These are phyloP conservation scores for Ceratitis capitata DNA, from an alignment of 1,140 invertebrate species.

Conservation along the genomic window DNA sequence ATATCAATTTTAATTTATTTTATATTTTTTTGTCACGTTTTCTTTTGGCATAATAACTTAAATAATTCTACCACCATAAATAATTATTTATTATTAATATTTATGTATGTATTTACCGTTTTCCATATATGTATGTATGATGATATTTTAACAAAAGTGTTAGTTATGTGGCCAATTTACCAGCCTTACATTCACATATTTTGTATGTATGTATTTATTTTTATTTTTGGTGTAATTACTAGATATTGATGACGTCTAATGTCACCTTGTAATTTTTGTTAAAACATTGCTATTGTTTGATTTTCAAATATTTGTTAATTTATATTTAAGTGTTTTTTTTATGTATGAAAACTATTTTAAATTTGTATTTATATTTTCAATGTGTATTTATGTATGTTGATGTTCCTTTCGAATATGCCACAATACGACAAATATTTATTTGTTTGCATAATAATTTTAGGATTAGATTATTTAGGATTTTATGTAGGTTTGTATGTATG, in stretches of 20 bases:
- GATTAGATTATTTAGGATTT: not conserved
- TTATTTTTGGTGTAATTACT: not conserved
- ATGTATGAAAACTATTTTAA: conserved; percentile 7
- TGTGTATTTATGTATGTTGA: not conserved
- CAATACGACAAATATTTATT: conserved; percentile 5
- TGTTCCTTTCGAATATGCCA: not conserved
- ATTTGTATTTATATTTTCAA: not conserved
- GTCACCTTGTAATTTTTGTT: not conserved
- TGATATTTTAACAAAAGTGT: not conserved
- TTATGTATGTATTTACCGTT: not conserved
- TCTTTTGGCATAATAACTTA: conserved; percentile 6
- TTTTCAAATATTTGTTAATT: conserved; percentile 7
- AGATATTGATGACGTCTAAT: not conserved
- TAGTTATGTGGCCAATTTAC: not conserved
- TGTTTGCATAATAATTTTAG: not conserved
- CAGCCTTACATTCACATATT: not conserved
- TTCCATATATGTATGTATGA: not conserved
- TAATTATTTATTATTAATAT: not conserved
- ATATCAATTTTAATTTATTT: not conserved
- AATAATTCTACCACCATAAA: conserved; percentile 5
- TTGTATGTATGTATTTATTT: not conserved
- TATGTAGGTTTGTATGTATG: not conserved
- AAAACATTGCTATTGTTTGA: not conserved
- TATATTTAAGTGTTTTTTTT: not conserved
- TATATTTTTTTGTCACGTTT: not conserved